Percentiles rank a stretch among this genome's conserved stretches.
Evolutionary conservation across 2,113 vertebrate species (phyloP).

Genomic region (Ifrita kowaldi): DNA sequence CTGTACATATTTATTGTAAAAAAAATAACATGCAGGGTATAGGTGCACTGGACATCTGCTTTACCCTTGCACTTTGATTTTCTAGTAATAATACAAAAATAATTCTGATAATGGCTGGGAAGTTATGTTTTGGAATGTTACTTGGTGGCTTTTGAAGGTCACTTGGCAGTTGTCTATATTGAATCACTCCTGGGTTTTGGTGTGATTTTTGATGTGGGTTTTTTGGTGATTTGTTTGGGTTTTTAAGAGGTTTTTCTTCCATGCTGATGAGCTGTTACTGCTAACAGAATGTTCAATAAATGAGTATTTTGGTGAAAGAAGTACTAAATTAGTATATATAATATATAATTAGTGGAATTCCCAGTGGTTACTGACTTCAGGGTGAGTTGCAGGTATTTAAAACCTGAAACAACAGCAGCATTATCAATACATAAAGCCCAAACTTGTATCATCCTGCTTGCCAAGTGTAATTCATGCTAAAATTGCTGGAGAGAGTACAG

Average conservation of each 20-base stretch:
- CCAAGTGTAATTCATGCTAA: background rate
- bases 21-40: accelerated
- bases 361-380: background rate
- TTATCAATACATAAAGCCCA: accelerated
- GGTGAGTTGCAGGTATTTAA: background rate
- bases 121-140: background rate
- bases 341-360: background rate
- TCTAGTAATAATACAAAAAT: background rate
- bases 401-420: background rate
- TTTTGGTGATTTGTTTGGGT: background rate
- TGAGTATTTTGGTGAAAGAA: accelerated
- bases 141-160: background rate
- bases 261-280: background rate
- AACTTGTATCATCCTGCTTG: background rate
- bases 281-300: background rate
- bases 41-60: background rate
- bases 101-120: background rate
- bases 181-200: background rate
- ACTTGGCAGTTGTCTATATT: background rate
- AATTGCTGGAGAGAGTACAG: background rate
- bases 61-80: background rate
- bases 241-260: background rate
- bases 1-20: background rate
- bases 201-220: background rate
- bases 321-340: too few species aligned